Base-by-base conservation (phyloP, 2,888 invertebrate species). In the Leucozona laternaria region DNA sequence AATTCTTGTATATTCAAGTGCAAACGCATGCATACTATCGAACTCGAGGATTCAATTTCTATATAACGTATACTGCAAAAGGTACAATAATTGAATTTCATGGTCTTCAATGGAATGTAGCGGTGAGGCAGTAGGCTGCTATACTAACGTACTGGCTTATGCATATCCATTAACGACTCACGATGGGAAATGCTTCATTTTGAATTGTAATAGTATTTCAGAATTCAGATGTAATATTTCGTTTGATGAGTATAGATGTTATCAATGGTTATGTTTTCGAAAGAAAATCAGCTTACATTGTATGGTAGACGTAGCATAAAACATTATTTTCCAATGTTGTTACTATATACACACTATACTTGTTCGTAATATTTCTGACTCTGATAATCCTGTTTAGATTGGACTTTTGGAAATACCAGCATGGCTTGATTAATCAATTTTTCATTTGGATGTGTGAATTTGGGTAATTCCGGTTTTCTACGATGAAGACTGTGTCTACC, bases 1-100 rank as follows among this genome's bases (percentile, higher is more conserved):
- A 78, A 25, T 34, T 71, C 53, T 43, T 53, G 53, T 78, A 53
- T 78, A 62, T n/a, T 50, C 28, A 60, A 58, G 70, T 60, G 50
- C 20, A 28, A 8, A 48, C 31, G 25, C 25, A 53, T 28, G 48
- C 17, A 66, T 5, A 70, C 31, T 13, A 31, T 62, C 22, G 31
- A 72, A 62, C 10, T 55, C 10, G 50, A 60, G 60, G 53, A 43
- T 53, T 25, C 17, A n/a, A 17, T 31, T 31, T 31, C 31, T 2
- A 57, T 57, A n/a, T 28, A 4, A 1, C 8, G 20, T 53, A 4
- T 13, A 25, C 15, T 22, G 15, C 22, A 53, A 53, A 28, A 57
- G n/a, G n/a, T 13, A 22, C 25, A 53, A 31, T 11, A 57, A 57
- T 31, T n/a, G 17, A 57, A 57, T 57, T 57, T 31, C 31, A 31